Evolutionary conservation across 2,888 invertebrate genomes (phyloP), one percentile per base, ranked within the genome.

Genomic region (Nasonovia ribisnigri): DNA sequence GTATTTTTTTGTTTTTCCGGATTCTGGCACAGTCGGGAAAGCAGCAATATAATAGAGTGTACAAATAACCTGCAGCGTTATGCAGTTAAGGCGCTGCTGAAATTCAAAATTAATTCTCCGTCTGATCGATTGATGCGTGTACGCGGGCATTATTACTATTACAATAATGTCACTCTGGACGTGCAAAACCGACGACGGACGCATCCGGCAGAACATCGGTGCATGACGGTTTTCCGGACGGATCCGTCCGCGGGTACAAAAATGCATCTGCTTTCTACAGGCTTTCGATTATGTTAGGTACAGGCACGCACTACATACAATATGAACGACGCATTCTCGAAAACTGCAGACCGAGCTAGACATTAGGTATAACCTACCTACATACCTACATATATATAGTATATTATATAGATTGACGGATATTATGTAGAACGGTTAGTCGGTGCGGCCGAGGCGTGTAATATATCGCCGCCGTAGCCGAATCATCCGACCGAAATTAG

Each of bases 401-500:
- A 36, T 77, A 6, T 67, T 4, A n/a, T n/a, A 77, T 36, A 77
- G 77, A 77, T 77, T 77, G 77, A 77, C 77, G 77, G 36, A 77
- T 77, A 77, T 77, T 77, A 77, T 77, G 26, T 77, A 77, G 77
- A 77, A 36, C 77, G 77, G 77, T 77, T 77, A 77, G 77, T 77
- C 36, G 77, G 36, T 36, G 77, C 77, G 77, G 36, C 20, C 77
- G 77, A 77, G 77, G 84, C 84, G 36, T 51, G 29, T 88, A 54
- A 54, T 88, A 29, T 88, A 88, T 29, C 87, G 48, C 48, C 87
- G 88, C 54, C 88, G 88, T 43, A 11, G 42, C 57, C 89, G 60
- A 46, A 89, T 89, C 89, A 16, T 89, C 89, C 43, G 60, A 89
- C 60, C n/a, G 89, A 89, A 89, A 89, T 89, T 89, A 89, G 89